Conservation (phyloP, 1,140 invertebrate genomes). For the Monomorium pharaonis region DNA sequence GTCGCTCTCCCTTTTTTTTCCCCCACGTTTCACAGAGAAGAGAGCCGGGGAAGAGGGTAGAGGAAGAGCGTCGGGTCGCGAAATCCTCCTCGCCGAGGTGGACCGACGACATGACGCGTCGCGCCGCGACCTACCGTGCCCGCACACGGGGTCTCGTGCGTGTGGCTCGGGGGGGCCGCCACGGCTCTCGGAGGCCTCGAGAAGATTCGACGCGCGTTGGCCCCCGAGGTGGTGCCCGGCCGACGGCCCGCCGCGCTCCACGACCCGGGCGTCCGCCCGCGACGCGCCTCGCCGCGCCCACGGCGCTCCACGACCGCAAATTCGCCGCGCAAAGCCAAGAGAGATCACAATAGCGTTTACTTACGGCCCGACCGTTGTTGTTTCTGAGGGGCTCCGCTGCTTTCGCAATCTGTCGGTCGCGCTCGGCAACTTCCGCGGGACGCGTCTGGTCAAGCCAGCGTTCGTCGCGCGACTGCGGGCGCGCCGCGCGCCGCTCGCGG, state of each 20-base stretch:
- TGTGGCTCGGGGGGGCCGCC: no score
- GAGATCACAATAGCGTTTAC: slow-evolving; percentile 79
- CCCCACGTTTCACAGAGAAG: no score
- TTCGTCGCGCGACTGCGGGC: slow-evolving; percentile 54
- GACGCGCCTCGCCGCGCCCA: neutral
- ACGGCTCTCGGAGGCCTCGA: slow-evolving; percentile 44
- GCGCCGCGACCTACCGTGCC: slow-evolving; percentile 68
- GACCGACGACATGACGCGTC: slow-evolving; percentile 76
- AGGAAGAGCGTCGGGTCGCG: neutral
- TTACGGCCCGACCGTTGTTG: slow-evolving; percentile 84
- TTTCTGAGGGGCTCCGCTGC: slow-evolving; percentile 81
- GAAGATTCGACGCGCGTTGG: slow-evolving; percentile 61
- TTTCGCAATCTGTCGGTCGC: slow-evolving; percentile 81
- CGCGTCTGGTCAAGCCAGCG: slow-evolving; percentile 63
- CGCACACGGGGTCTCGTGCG: slow-evolving; percentile 23
- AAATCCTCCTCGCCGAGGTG: neutral
- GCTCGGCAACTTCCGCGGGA: slow-evolving; percentile 76
- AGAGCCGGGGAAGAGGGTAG: neutral
- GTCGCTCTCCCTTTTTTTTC: neutral
- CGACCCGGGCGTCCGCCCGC: slow-evolving; percentile 20
- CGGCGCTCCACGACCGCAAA: slow-evolving; percentile 32
- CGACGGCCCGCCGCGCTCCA: neutral
- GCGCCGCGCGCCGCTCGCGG: neutral
- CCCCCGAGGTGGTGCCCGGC: neutral
- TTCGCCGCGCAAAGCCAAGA: slow-evolving; percentile 66